Evolutionary conservation across 1,140 invertebrate genomes (phyloP).

Genomic region (Leptoteleia sp.): DNA sequence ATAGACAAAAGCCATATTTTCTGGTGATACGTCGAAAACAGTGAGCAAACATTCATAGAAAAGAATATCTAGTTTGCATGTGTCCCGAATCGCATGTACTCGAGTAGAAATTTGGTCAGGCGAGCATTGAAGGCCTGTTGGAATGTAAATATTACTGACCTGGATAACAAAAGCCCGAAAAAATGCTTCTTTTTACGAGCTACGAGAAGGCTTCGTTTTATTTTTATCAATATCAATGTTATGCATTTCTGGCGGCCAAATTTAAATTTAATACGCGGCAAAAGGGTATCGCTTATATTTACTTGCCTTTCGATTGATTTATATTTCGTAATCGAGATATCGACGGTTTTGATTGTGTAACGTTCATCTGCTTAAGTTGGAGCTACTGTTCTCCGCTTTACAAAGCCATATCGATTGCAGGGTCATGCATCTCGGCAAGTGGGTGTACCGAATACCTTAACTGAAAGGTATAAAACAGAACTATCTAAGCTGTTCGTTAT

Average conservation of each 20-base stretch:
- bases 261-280: conserved; percentile 27
- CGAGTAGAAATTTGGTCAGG: conserved; percentile 65
- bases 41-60: conserved; percentile 64
- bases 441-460: conserved; percentile 7
- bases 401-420: conserved; percentile 32
- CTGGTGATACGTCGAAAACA: conserved; percentile 64
- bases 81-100: conserved; percentile 54
- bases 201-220: conserved; percentile 44
- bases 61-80: conserved; percentile 59
- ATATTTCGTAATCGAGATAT: conserved; percentile 23
- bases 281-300: conserved; percentile 17
- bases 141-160: conserved; percentile 64
- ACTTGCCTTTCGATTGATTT: conserved; percentile 23
- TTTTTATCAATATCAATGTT: conserved; percentile 37
- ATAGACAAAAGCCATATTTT: conserved; percentile 67
- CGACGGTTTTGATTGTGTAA: conserved; percentile 21
- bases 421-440: conserved; percentile 24
- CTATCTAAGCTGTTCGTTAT: conserved; percentile 21
- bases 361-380: conserved; percentile 7
- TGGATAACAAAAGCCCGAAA: conserved; percentile 47
- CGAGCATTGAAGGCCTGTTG: conserved; percentile 47
- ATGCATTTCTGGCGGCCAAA: conserved; percentile 38
- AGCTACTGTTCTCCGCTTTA: conserved; percentile 10
- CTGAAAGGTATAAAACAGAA: conserved; percentile 3
- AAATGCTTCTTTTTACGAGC: conserved; percentile 27